Evolutionary conservation across 1,140 invertebrate species (phyloP), one percentile per base, ranked within the genome.

Genomic region (Aphelinus certus): DNA sequence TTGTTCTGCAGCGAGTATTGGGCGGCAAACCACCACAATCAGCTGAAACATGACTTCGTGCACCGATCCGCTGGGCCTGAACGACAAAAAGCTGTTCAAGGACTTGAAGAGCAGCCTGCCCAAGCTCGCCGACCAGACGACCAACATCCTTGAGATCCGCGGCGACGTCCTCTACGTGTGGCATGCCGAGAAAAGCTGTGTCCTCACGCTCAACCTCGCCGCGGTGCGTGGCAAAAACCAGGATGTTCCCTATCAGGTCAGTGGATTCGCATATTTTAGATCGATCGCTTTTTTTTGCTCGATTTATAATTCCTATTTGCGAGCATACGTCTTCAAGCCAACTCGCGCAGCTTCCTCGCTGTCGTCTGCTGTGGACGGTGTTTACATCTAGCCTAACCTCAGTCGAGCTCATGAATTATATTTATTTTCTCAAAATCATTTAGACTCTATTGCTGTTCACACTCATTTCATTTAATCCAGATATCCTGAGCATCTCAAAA

Each of bases 111-210:
- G 88, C 55, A 85, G 85, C 79, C 83, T 92, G 7, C 83, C 88
- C 9, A 88, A 89, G 80, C 85, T 85, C 53, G 86, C 85, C 68
- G 88, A 85, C n/a, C 91, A 92, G 72, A 89, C 92, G 26, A 85
- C 88, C 61, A 92, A 92, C 83, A 88, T 92, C 62, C 79, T 92
- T 5, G 89, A 90, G 76, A 88, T 92, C 53, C 89, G 89, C 61
- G 91, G 93, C 75, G 90, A 91, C 81, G 88, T 92, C 76, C 85
- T 92, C 26, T 93, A 91, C 78, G 87, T 90, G 71, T 93, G 92
- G 92, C 89, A 91, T 81, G 87, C 89, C 2, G 83, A 89, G 43
- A 91, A 92, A 83, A 90, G 89, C 78, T 92, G 91, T 83, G 86
- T 92, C 65, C 86, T 91, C 73, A 88, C 89, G 60, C 82, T 92